Evolutionary conservation across 2,888 invertebrate species (phyloP), one percentile per base, ranked within the genome.

Genomic region (Crepidodera aurea): DNA sequence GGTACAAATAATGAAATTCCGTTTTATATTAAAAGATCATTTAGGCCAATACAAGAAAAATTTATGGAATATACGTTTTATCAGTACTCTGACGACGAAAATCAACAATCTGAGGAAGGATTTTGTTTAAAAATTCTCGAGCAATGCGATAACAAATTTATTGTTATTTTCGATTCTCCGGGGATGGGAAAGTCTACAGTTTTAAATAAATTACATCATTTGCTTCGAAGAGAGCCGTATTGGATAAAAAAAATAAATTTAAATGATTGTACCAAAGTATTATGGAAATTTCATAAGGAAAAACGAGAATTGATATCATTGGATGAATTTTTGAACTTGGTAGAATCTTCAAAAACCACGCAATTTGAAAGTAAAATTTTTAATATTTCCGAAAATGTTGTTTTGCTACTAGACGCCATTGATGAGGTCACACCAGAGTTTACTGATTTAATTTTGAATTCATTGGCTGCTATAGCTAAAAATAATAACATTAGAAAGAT

Each of bases 361-460:
- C 10, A 50, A 29, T 55, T 46, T 32, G 42, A 39, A 16, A 15
- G 12, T 15, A 44, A 57, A 16, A 22, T 57, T 5, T 57, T 57
- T 25, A 8, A 39, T 5, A 15, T 57, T 5, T 15, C 37, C 0
- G 1, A 57, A 32, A 48, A 50, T 22, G 25, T 57, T 1, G 15
- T 57, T 37, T n/a, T 57, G 4, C 15, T 57, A 48, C 19, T 57
- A 19, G 61, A 61, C 32, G 55, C 50, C 10, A 18, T 55, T 5
- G 61, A 61, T 32, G 61, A 61, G 29, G 42, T 61, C 5, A 50
- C 42, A 22, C 55, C 55, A 7, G 18, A 32, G 8, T 61, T 50
- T 18, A 55, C 55, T 18, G 25, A 55, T 8, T 22, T 62, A 12
- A 27, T 62, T 8, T 18, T 51, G n/a, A 53, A 51, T 19, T 32